A percentile compares a stretch with the other conserved stretches of the same genome.
phyloP scores from a whole-genome alignment of 2,797 vertebrate species.

The Gypaetus barbatus region DNA sequence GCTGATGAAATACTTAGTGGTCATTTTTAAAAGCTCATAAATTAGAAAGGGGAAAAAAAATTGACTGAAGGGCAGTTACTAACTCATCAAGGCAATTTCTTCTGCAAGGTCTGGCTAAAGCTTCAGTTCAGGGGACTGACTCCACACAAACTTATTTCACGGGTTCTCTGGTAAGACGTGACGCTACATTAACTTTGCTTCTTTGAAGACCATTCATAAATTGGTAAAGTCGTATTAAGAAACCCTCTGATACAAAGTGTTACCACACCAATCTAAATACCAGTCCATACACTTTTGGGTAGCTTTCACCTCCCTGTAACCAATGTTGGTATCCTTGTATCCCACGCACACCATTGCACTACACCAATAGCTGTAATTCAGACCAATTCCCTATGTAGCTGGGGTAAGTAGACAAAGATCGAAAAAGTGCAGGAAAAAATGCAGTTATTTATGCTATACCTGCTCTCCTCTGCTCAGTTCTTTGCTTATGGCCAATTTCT shows the following conservation, averaged over 20 bases:
- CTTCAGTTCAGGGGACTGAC: not conserved
- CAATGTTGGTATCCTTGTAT: not conserved
- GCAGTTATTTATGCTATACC: not conserved
- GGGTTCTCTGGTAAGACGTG: not conserved
- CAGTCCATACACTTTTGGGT: not conserved
- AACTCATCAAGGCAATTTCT: not conserved
- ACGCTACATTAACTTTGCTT: not conserved
- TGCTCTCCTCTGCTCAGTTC: not conserved
- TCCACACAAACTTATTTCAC: not conserved
- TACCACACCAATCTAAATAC: not conserved
- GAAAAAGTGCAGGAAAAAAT: not conserved
- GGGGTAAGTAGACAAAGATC: not conserved
- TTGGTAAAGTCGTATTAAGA: not conserved
- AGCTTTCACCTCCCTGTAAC: not conserved
- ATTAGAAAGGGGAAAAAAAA: not conserved
- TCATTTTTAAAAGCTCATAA: conserved; percentile 20
- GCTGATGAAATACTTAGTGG: conserved; percentile 34
- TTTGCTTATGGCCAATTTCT: not conserved
- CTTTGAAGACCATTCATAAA: not conserved
- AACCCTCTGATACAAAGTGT: not conserved
- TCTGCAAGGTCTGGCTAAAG: not conserved
- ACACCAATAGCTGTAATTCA: not conserved
- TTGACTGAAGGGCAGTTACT: not conserved
- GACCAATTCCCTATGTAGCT: not conserved
- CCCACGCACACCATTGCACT: not conserved